Conservation (phyloP, 2,113 vertebrate genomes). For the Siphamia tubifer region DNA sequence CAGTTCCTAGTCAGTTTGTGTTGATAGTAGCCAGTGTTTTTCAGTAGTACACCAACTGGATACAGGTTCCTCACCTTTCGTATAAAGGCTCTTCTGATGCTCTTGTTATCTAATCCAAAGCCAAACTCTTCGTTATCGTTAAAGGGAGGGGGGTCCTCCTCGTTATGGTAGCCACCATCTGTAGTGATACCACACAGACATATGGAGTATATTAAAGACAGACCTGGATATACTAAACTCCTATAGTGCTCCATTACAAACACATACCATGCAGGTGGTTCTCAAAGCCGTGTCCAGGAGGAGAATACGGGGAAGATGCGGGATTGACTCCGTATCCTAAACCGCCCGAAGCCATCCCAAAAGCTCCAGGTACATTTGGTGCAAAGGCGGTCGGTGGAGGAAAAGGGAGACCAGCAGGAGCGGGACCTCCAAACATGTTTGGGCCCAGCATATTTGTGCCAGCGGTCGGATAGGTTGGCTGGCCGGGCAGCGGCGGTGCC, state of each 20-base stretch:
- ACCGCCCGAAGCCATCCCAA: constrained; percentile 4
- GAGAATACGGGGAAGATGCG: constrained; percentile 11
- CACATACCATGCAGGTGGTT: constrained; percentile 6
- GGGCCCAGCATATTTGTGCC: constrained; percentile 17
- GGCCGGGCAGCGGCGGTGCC: neutral
- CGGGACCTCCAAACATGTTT: neutral
- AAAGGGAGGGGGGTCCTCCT: constrained; percentile 59
- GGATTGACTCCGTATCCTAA: constrained; percentile 37
- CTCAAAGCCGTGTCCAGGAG: constrained; percentile 25
- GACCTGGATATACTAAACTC: neutral
- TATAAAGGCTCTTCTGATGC: constrained; percentile 62
- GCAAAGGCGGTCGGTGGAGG: constrained; percentile 58
- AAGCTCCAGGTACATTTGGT: constrained; percentile 30
- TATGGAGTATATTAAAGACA: neutral
- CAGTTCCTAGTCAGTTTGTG: too few species aligned
- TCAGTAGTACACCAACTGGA: too few species aligned
- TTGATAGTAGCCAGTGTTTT: too few species aligned
- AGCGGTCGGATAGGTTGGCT: constrained; percentile 18
- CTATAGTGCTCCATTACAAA: neutral
- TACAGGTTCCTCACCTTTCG: constrained; percentile 58
- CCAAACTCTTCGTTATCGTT: constrained; percentile 59
- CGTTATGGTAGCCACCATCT: constrained; percentile 29
- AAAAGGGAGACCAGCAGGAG: constrained; percentile 37
- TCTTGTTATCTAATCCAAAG: constrained; percentile 64
- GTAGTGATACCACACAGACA: neutral